Conservation (phyloP, 2,113 vertebrate genomes). For the Etheostoma spectabile region DNA sequence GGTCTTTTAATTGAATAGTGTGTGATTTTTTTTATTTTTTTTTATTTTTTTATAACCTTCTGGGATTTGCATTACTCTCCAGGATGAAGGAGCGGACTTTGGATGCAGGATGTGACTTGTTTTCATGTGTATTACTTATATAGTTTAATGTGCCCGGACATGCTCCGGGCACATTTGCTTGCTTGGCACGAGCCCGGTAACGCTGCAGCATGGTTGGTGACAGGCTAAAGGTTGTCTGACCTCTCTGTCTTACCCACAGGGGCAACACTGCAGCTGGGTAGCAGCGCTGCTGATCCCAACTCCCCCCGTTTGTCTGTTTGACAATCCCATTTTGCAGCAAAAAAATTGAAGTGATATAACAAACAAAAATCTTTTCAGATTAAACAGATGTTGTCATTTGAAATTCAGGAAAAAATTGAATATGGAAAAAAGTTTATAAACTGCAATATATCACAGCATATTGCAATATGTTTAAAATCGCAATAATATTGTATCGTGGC, state of each 20-base stretch:
- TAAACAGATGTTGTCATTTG: too few relatives aligned
- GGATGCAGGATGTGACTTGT: neutral
- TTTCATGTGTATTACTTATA: neutral
- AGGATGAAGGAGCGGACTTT: neutral
- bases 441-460: too few relatives aligned
- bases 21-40: too few relatives aligned
- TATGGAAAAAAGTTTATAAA: too few relatives aligned
- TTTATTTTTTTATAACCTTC: neutral
- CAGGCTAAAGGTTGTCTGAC: constrained; percentile 60
- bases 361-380: too few relatives aligned
- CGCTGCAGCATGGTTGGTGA: constrained; percentile 43
- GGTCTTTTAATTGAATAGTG: neutral
- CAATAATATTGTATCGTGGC: too few relatives aligned
- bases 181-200: constrained; percentile 42
- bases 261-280: constrained; percentile 56
- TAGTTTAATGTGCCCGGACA: neutral
- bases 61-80: neutral
- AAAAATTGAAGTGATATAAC: too few relatives aligned
- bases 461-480: too few relatives aligned
- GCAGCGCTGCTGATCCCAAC: neutral
- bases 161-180: neutral
- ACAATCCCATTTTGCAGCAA: too few relatives aligned
- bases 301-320: neutral
- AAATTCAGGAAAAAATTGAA: too few relatives aligned
- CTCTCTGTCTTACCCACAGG: constrained; percentile 74